phyloP scores from a whole-genome alignment of 2,113 vertebrate species.

The Ptilorrhoa leucosticta region DNA sequence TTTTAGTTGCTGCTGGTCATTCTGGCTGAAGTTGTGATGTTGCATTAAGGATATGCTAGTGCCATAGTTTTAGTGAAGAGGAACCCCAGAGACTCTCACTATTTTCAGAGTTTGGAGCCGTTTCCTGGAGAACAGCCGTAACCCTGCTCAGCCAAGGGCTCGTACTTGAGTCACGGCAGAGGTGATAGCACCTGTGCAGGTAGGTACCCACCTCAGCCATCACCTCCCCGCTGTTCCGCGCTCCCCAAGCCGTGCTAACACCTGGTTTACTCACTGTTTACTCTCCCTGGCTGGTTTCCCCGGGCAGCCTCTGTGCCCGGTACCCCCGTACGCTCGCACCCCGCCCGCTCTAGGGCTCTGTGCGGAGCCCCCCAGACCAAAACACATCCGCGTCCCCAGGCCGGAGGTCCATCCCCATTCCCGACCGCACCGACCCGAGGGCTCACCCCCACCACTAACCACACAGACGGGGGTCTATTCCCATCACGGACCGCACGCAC shows the following conservation, averaged over 20 bases:
- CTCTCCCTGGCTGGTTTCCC: neutral
- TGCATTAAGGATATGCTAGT: fast-evolving
- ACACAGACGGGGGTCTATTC: too few relatives aligned
- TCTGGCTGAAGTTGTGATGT: neutral
- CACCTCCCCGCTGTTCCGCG: neutral
- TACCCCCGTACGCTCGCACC: neutral
- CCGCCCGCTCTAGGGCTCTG: neutral
- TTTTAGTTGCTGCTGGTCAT: fast-evolving
- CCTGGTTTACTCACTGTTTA: neutral
- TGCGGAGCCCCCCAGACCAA: neutral
- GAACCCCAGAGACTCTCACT: neutral
- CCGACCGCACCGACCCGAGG: fast-evolving
- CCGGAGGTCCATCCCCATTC: fast-evolving
- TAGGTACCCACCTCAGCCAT: neutral
- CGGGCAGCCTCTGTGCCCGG: neutral
- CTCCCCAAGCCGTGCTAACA: neutral
- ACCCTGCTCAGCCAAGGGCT: neutral
- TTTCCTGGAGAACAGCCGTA: too few relatives aligned
- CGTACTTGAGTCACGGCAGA: neutral
- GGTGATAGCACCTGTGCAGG: neutral
- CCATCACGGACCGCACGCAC: too few relatives aligned
- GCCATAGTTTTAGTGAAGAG: fast-evolving
- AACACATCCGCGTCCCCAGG: neutral
- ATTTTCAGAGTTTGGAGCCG: neutral
- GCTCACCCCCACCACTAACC: neutral